Base-by-base conservation (phyloP, 2,888 invertebrate species). In the Nectonema munidae region DNA sequence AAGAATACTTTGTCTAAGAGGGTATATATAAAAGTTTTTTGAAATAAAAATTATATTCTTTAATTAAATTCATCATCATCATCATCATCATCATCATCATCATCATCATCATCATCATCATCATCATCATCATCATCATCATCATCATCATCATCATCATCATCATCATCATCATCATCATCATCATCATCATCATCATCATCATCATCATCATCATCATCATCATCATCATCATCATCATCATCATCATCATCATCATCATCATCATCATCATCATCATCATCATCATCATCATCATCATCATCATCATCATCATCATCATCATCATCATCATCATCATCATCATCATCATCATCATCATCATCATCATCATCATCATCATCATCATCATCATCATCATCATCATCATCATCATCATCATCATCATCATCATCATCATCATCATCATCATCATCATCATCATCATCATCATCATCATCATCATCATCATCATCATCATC, bases 141-240 rank as follows among this genome's bases (percentile, higher is more conserved):
- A 39, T 40, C 40, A 40, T 39, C 40, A 40, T 40, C 40, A 40
- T 40, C 40, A 40, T 40, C 40, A 40, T 39, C 40, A 40, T 40
- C 38, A 40, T 39, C 40, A 40, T 40, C 40, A 40, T 39, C 40
- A 40, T 30, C 40, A 40, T 39, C 40, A 21, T 40, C 38, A 39
- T 40, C 40, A 39, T 40, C 38, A 39, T 40, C 38, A 39, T 39
- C 29, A 40, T 40, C 40, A 42, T 42, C 42, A 42, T 38, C 41
- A 33, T 42, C 41, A 45, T 25, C 25, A 25, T 25, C 25, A 25
- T 25, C 25, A 25, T 25, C 25, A 25, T 25, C 25, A 25, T 25
- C 25, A 25, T 25, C 25, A 25, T 25, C 25, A 25, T 25, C 25
- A 25, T 25, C 25, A 25, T 25, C 25, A 25, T 25, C 25, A 25